Percentiles rank a stretch among this genome's conserved stretches.
These are phyloP conservation scores for Ageneiosus marmoratus DNA, from an alignment of 2,113 vertebrate species.

Conservation along the genomic window DNA sequence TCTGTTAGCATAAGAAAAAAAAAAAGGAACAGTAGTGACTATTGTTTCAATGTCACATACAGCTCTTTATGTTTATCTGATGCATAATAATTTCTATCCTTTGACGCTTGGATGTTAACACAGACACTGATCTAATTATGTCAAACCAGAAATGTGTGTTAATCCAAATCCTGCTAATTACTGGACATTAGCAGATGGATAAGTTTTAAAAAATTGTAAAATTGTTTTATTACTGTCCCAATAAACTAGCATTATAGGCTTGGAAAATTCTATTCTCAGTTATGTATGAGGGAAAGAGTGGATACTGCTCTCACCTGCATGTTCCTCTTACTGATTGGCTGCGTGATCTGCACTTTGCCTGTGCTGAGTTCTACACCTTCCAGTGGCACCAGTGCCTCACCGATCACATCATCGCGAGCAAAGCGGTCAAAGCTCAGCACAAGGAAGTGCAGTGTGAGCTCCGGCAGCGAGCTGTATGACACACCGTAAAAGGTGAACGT, in stretches of 20 bases:
- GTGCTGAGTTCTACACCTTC: slow-evolving; percentile 92
- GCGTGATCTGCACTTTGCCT: slow-evolving; percentile 87
- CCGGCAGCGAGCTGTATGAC: slow-evolving; percentile 89
- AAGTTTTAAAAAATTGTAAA: not conserved
- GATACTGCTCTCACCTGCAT: slow-evolving; percentile 79
- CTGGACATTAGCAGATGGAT: not conserved
- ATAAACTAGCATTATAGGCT: not conserved
- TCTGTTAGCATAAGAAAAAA: not conserved
- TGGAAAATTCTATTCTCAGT: not conserved
- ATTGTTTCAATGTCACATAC: not conserved
- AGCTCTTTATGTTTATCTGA: not conserved
- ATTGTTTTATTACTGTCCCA: not conserved
- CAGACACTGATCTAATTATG: not conserved
- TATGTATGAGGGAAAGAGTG: too few species aligned
- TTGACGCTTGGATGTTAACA: not conserved
- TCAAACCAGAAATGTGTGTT: not conserved
- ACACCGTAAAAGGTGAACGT: slow-evolving; percentile 98
- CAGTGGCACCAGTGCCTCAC: slow-evolving; percentile 90
- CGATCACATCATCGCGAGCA: slow-evolving; percentile 91
- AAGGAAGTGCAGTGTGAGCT: slow-evolving; percentile 93
- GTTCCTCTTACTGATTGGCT: slow-evolving; percentile 91
- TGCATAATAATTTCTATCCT: not conserved
- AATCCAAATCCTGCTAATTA: not conserved
- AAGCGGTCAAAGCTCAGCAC: slow-evolving; percentile 96
- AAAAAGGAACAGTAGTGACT: slow-evolving; percentile 17